These are phyloP conservation scores for Zaprionus davidi DNA, from an alignment of 1,140 invertebrate genomes.

Conservation along the genomic window DNA sequence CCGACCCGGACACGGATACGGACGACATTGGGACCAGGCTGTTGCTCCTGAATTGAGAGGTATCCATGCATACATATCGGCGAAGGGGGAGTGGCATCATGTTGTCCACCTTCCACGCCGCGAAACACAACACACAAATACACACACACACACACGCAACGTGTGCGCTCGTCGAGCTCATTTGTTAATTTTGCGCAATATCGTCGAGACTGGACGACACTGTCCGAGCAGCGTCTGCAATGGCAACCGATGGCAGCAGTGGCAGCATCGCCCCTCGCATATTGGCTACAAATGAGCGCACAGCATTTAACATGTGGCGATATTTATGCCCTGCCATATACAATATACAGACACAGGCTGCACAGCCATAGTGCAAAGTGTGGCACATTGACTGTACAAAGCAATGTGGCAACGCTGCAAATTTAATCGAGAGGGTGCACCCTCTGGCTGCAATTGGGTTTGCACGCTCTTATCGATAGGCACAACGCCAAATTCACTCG, in stretches of 20 bases:
- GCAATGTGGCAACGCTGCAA: neutral
- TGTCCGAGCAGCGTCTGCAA: neutral
- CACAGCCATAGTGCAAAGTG: neutral
- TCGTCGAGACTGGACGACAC: constrained; percentile 26
- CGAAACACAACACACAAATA: constrained; percentile 39
- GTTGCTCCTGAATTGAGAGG: constrained; percentile 17
- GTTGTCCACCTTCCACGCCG: constrained; percentile 14
- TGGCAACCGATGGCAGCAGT: neutral
- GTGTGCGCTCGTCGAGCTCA: constrained; percentile 65
- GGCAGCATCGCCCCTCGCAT: neutral
- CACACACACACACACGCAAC: neutral
- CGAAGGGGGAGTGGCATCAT: neutral
- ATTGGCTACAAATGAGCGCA: constrained; percentile 32
- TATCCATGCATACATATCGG: constrained; percentile 1
- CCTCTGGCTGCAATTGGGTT: neutral
- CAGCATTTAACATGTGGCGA: constrained; percentile 62
- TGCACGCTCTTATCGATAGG: too few species aligned
- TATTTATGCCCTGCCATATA: constrained; percentile 59
- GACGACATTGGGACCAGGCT: constrained; percentile 3
- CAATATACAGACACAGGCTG: neutral
- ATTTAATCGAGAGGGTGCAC: neutral
- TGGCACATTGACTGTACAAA: constrained; percentile 5
- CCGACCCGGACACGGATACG: constrained; percentile 54
- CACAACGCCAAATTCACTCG: too few species aligned
- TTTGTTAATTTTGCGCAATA: constrained; percentile 78